Percentiles rank a stretch among this genome's conserved stretches.
These are phyloP conservation scores for Notospermus geniculatus DNA, from an alignment of 1,140 invertebrate species.

Conservation along the genomic window DNA sequence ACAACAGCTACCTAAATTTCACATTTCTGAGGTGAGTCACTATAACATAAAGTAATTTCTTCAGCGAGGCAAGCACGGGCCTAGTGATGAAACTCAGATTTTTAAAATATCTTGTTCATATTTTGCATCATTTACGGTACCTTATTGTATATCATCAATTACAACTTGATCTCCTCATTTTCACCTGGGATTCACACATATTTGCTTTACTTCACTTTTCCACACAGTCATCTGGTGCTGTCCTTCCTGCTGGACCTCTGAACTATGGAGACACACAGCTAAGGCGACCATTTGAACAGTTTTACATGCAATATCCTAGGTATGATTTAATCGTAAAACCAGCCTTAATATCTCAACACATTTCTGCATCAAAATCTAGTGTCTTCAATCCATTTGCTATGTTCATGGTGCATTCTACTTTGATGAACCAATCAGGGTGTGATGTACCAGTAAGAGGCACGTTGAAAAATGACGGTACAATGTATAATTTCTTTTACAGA, in stretches of 20 bases:
- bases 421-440: too few relatives aligned
- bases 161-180: background rate
- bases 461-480: background rate
- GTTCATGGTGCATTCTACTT: too few relatives aligned
- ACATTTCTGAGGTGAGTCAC: background rate
- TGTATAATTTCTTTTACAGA: slow-evolving; percentile 16
- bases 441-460: too few relatives aligned
- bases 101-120: too few relatives aligned
- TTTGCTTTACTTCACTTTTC: background rate
- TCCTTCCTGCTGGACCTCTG: slow-evolving; percentile 31
- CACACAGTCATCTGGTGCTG: slow-evolving; percentile 13
- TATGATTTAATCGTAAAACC: slow-evolving; percentile 12
- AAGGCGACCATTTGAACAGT: slow-evolving; percentile 14
- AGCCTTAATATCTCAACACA: too few relatives aligned
- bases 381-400: too few relatives aligned
- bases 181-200: too few relatives aligned
- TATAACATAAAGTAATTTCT: too few relatives aligned
- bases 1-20: slow-evolving; percentile 18
- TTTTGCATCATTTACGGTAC: too few relatives aligned
- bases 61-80: too few relatives aligned
- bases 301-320: slow-evolving; percentile 36
- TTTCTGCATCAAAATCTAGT: background rate
- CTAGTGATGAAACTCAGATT: too few relatives aligned
- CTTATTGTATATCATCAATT: background rate
- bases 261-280: slow-evolving; percentile 31